phyloP scores from a whole-genome alignment of 2,797 vertebrate genomes.

The Microctenopoma stevenorrisi region DNA sequence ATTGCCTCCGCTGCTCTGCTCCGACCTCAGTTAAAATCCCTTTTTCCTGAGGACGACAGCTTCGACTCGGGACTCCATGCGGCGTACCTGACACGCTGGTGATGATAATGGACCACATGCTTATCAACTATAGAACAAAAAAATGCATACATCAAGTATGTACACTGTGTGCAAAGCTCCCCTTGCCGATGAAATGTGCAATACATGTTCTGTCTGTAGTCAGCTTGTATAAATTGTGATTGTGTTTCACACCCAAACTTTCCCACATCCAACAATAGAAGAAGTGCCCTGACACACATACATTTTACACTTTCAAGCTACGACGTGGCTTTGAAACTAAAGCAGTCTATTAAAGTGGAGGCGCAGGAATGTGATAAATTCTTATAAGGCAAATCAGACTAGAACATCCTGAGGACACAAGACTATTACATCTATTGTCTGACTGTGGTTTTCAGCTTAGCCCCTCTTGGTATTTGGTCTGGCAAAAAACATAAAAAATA shows the following conservation, averaged over 20 bases:
- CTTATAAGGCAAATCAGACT: slow-evolving; percentile 27
- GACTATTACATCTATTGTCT: slow-evolving; percentile 50
- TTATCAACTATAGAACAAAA: background rate
- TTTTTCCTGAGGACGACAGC: slow-evolving; percentile 24
- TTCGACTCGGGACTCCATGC: background rate
- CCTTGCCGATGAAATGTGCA: background rate
- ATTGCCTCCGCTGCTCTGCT: slow-evolving; percentile 42
- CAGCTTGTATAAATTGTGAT: background rate
- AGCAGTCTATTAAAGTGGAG: slow-evolving; percentile 53
- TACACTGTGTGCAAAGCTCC: background rate
- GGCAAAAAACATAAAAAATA: slow-evolving; percentile 25
- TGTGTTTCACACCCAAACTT: slow-evolving; percentile 32
- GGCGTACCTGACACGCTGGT: background rate
- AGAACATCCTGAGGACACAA: slow-evolving; percentile 33
- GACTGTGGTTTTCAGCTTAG: slow-evolving; percentile 51
- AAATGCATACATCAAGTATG: background rate
- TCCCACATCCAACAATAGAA: slow-evolving; percentile 37
- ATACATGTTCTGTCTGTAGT: background rate
- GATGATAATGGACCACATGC: background rate
- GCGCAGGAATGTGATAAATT: slow-evolving; percentile 51
- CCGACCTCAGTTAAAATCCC: slow-evolving; percentile 26
- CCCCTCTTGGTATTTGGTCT: slow-evolving; percentile 41
- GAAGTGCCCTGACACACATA: slow-evolving; percentile 25
- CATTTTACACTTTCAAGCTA: slow-evolving; percentile 36
- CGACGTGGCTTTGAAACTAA: slow-evolving; percentile 51